These are phyloP conservation scores for Nibea albiflora DNA, from an alignment of 2,113 vertebrate genomes.

Conservation along the genomic window DNA sequence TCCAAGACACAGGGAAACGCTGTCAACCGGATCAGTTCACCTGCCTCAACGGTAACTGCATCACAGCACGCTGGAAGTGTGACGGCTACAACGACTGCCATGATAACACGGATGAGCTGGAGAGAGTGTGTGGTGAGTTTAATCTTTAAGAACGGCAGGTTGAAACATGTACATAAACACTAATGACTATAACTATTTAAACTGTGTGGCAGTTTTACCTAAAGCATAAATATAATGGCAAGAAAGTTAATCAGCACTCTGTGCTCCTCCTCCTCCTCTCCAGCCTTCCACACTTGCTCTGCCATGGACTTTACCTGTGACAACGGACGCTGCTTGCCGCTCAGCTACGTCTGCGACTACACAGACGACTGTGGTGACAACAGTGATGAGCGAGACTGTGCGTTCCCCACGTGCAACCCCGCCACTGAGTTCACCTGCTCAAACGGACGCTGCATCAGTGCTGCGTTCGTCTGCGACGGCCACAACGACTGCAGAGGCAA, in stretches of 20 bases:
- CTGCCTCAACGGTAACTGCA: conserved; percentile 90
- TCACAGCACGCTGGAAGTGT: conserved; percentile 86
- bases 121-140: conserved; percentile 92
- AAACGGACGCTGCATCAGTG: conserved; percentile 90
- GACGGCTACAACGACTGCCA: conserved; percentile 88
- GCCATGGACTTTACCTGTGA: conserved; percentile 90
- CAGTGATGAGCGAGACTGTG: conserved; percentile 91
- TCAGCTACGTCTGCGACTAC: conserved; percentile 90
- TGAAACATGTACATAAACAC: not conserved
- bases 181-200: too few species aligned
- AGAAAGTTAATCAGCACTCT: not conserved
- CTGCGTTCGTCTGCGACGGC: conserved; percentile 89
- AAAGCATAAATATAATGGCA: not conserved
- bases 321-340: conserved; percentile 88
- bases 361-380: conserved; percentile 93
- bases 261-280: not conserved
- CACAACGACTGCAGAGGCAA: conserved; percentile 92
- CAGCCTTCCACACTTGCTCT: conserved; percentile 93
- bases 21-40: conserved; percentile 89
- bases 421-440: conserved; percentile 88
- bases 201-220: too few species aligned
- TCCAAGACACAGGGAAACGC: conserved; percentile 87
- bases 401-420: conserved; percentile 89
- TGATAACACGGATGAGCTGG: conserved; percentile 91
- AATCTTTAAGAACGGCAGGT: not conserved